These are phyloP conservation scores for Pangasius sanitwongsei DNA, from an alignment of 2,797 vertebrate genomes.

Conservation along the genomic window DNA sequence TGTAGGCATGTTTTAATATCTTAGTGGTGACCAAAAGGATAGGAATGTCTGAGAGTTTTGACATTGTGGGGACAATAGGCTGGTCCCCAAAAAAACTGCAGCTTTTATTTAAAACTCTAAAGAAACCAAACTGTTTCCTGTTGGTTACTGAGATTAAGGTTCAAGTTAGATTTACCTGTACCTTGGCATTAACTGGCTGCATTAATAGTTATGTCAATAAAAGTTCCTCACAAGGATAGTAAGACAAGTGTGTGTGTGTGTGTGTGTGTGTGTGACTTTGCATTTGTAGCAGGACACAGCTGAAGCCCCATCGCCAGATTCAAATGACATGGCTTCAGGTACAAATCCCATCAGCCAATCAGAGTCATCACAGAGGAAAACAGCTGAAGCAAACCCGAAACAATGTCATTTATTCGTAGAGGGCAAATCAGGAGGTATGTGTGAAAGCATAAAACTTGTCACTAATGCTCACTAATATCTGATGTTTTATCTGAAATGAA, in stretches of 20 bases:
- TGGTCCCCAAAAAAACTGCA: not conserved
- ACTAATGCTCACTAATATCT: not conserved
- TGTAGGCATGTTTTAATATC: not conserved
- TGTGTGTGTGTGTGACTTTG: not conserved
- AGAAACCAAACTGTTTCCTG: not conserved
- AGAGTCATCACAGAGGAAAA: conserved; percentile 8
- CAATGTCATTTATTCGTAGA: conserved; percentile 36
- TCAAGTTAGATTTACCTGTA: not conserved
- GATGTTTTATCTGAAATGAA: not conserved
- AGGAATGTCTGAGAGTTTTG: not conserved
- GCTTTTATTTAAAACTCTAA: not conserved
- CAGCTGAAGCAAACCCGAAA: conserved; percentile 9
- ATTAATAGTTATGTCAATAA: not conserved
- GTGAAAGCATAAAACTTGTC: not conserved
- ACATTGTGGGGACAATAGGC: not conserved
- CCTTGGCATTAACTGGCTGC: not conserved
- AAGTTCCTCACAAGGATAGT: no score
- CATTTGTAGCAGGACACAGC: conserved; percentile 81
- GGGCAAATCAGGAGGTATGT: conserved; percentile 39
- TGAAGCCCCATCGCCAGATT: conserved; percentile 54
- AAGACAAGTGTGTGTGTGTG: not conserved
- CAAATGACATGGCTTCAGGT: conserved; percentile 33
- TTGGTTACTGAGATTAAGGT: not conserved
- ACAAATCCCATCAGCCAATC: conserved; percentile 58
- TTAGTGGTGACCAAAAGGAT: not conserved